Evolutionary conservation across 2,888 invertebrate species (phyloP).

Genomic region (Trichopoda pennipes): DNA sequence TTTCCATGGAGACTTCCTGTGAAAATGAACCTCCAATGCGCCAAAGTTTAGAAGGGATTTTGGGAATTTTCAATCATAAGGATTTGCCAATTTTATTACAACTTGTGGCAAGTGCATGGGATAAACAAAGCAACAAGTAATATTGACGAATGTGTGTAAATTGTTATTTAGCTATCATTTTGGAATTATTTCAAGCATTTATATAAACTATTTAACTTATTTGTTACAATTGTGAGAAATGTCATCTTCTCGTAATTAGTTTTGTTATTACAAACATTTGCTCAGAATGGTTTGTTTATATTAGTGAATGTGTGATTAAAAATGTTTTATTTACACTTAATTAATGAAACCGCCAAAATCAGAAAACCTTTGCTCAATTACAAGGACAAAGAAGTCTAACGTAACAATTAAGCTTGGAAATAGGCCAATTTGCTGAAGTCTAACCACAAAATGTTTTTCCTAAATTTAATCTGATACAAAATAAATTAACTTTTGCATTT

Average conservation of each 20-base stretch:
- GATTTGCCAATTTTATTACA: conserved; percentile 76
- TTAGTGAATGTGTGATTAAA: too few species aligned
- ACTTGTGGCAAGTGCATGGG: conserved; percentile 68
- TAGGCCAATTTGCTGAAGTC: too few species aligned
- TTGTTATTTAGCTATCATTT: background rate
- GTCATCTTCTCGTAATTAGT: background rate
- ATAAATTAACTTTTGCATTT: too few species aligned
- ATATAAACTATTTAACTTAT: background rate
- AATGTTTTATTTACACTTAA: too few species aligned
- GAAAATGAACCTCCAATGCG: conserved; percentile 70
- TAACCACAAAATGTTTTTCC: too few species aligned
- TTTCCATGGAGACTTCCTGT: conserved; percentile 76
- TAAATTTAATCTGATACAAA: too few species aligned
- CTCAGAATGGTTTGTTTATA: background rate
- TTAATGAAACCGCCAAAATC: too few species aligned
- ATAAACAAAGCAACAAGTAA: background rate
- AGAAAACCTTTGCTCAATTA: too few species aligned
- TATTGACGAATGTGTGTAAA: background rate
- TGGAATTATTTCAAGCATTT: background rate
- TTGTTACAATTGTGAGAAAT: background rate
- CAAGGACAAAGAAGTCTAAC: too few species aligned
- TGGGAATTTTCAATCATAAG: conserved; percentile 70
- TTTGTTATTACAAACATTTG: background rate
- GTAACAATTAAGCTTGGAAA: too few species aligned
- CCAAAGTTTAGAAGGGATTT: conserved; percentile 70